Conservation (phyloP, 2,113 vertebrate genomes). For the Platysteira castanea region DNA sequence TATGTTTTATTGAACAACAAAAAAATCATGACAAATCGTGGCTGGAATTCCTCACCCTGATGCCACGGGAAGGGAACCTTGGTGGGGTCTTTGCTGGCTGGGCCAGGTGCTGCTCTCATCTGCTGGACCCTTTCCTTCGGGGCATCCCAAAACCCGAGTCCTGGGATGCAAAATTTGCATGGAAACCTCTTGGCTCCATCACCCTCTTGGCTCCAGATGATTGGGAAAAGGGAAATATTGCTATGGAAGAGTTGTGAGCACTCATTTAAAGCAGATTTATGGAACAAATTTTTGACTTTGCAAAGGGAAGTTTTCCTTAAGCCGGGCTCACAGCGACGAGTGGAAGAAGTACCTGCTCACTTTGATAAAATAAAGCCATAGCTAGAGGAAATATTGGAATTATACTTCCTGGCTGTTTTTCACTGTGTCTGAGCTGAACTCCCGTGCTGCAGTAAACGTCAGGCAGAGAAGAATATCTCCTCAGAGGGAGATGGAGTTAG, state of each 20-base stretch:
- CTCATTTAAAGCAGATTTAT: not conserved
- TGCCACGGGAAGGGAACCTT: not conserved
- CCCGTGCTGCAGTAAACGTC: not conserved
- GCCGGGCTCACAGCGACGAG: not conserved
- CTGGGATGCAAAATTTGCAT: not conserved
- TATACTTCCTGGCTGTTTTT: not conserved
- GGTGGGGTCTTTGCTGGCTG: not conserved
- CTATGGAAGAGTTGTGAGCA: not conserved
- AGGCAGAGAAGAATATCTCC: not conserved
- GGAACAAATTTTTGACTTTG: not conserved
- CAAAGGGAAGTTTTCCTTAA: not conserved
- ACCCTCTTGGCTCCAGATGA: not conserved
- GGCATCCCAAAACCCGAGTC: not conserved
- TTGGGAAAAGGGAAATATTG: not conserved
- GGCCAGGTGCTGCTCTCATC: not conserved
- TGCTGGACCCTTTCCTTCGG: not conserved
- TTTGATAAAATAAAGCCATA: slow-evolving; percentile 5
- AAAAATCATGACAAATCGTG: not conserved
- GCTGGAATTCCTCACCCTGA: not conserved
- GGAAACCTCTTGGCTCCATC: not conserved
- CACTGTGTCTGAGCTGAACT: not conserved
- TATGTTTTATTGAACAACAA: slow-evolving; percentile 12
- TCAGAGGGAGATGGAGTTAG: not conserved
- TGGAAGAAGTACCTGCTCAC: not conserved
- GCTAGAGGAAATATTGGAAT: not conserved